Evolutionary conservation across 2,888 invertebrate genomes (phyloP).

Genomic region (Drosophila testacea): DNA sequence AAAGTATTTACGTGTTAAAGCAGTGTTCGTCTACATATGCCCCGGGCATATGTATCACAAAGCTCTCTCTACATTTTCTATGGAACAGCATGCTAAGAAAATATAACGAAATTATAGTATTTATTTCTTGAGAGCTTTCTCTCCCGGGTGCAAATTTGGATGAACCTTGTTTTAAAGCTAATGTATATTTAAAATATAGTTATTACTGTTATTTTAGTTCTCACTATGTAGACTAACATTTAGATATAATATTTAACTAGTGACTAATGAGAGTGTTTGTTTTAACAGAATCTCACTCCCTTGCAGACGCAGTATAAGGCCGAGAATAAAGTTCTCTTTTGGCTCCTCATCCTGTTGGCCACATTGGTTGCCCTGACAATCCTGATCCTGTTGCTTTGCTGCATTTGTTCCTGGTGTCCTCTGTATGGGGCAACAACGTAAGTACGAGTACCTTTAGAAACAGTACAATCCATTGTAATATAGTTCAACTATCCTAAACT

Average conservation of each 20-base stretch:
- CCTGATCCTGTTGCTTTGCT: conserved; percentile 91
- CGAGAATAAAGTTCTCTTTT: conserved; percentile 90
- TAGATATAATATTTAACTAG: neutral
- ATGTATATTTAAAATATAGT: too few species aligned
- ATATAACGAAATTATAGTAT: too few species aligned
- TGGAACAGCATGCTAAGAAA: too few species aligned
- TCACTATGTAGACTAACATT: too few species aligned
- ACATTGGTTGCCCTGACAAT: conserved; percentile 90
- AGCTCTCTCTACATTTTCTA: too few species aligned
- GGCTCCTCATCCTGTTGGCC: conserved; percentile 92
- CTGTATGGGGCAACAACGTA: conserved; percentile 91
- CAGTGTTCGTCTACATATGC: too few species aligned
- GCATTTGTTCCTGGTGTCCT: conserved; percentile 94
- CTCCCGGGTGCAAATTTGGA: too few species aligned
- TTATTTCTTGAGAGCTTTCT: too few species aligned
- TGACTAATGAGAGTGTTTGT: conserved; percentile 19
- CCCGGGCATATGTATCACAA: too few species aligned
- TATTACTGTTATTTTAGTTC: too few species aligned
- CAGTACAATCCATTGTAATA: neutral
- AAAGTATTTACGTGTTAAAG: too few species aligned
- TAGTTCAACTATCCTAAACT: conserved; percentile 4
- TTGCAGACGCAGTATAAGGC: conserved; percentile 90
- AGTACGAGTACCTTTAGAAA: conserved; percentile 71
- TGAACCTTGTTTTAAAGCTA: too few species aligned
- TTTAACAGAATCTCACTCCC: conserved; percentile 66